Evolutionary conservation across 1,140 invertebrate species (phyloP).

Genomic region (Dolichoris vasculosae): DNA sequence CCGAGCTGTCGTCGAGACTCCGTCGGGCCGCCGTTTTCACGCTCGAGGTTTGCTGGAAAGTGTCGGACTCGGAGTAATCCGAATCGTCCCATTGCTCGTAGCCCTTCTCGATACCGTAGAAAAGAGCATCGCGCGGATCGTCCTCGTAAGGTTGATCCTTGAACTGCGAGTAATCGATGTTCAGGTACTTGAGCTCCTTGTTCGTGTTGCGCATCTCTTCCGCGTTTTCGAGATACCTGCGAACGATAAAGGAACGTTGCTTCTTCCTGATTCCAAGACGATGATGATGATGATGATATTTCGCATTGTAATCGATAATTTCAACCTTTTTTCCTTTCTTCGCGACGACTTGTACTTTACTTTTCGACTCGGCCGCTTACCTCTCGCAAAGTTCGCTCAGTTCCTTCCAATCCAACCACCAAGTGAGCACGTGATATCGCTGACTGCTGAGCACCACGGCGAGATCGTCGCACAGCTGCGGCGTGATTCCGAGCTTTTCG

Average conservation of each 20-base stretch:
- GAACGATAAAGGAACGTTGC: background rate
- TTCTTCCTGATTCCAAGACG: background rate
- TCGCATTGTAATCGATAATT: too few relatives aligned
- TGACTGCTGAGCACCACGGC: slow-evolving; percentile 78
- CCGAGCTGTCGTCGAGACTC: slow-evolving; percentile 68
- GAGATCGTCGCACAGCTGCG: slow-evolving; percentile 78
- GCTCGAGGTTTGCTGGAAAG: slow-evolving; percentile 65
- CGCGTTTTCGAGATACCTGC: slow-evolving; percentile 75
- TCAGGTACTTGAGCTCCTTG: slow-evolving; percentile 79
- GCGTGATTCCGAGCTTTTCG: slow-evolving; percentile 76
- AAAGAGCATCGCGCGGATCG: slow-evolving; percentile 70
- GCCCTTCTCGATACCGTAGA: slow-evolving; percentile 77
- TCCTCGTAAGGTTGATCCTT: slow-evolving; percentile 76
- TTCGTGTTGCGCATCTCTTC: slow-evolving; percentile 77
- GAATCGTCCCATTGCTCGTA: slow-evolving; percentile 75
- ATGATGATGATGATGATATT: background rate
- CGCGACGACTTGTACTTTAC: too few relatives aligned
- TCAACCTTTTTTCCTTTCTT: too few relatives aligned
- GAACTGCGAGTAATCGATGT: slow-evolving; percentile 81
- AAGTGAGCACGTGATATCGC: slow-evolving; percentile 78
- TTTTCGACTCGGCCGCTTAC: too few relatives aligned
- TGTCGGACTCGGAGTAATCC: slow-evolving; percentile 69
- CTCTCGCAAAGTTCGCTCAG: slow-evolving; percentile 77
- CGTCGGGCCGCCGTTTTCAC: slow-evolving; percentile 64
- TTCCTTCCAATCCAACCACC: slow-evolving; percentile 78